phyloP scores from a whole-genome alignment of 2,113 vertebrate species.

The Fregata magnificens region DNA sequence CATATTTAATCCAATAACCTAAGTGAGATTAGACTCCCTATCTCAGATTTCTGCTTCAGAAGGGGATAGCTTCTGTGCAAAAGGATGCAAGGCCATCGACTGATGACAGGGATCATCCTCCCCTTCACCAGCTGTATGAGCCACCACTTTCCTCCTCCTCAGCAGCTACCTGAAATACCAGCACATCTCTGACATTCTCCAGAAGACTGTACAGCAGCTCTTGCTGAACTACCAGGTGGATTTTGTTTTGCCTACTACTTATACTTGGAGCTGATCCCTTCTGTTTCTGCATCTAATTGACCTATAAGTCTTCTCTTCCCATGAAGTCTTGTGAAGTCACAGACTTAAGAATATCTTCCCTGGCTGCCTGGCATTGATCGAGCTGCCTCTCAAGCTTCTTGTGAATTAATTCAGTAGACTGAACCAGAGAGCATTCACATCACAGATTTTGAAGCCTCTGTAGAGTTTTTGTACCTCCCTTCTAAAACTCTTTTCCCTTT shows the following conservation, averaged over 20 bases:
- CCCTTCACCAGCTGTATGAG: background rate
- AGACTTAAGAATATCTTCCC: background rate
- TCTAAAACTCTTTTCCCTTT: background rate
- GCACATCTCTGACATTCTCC: background rate
- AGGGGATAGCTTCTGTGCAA: background rate
- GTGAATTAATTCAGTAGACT: background rate
- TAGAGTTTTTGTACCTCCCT: background rate
- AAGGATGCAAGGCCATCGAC: background rate
- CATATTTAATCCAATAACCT: background rate
- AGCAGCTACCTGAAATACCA: background rate
- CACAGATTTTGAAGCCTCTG: background rate
- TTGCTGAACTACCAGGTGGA: background rate
- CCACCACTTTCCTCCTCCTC: background rate
- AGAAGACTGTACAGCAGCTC: background rate
- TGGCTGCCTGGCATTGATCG: background rate
- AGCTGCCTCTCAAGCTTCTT: background rate
- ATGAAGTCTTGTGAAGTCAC: background rate
- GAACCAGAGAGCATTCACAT: background rate
- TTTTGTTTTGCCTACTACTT: background rate
- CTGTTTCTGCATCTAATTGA: background rate
- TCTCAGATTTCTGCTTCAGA: background rate
- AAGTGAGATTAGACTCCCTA: background rate
- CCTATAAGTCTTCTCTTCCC: background rate
- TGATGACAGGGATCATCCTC: background rate
- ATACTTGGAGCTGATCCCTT: accelerated